Evolutionary conservation across 2,113 vertebrate genomes (phyloP).

Genomic region (Athene cunicularia): DNA sequence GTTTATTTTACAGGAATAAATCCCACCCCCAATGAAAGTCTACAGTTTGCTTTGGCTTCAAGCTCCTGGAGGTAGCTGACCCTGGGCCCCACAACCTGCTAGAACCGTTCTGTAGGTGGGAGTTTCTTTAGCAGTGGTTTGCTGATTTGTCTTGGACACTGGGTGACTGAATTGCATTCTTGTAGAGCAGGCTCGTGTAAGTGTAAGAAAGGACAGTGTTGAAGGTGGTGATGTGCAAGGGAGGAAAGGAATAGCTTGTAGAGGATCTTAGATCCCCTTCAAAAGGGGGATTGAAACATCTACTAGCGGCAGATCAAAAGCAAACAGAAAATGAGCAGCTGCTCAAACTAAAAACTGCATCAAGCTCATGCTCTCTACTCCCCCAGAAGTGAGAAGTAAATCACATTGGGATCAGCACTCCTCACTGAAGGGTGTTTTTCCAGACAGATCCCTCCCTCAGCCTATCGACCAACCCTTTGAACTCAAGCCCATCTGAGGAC

Average conservation of each 20-base stretch:
- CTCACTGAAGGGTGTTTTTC: neutral
- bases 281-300: constrained; percentile 1
- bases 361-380: neutral
- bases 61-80: neutral
- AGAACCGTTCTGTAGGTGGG: neutral
- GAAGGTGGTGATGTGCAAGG: neutral
- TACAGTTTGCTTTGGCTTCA: neutral
- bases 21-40: neutral
- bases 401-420: constrained; percentile 6
- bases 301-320: constrained; percentile 31
- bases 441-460: neutral
- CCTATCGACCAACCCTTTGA: neutral
- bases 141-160: neutral
- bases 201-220: neutral
- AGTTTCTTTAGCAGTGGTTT: neutral
- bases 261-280: neutral
- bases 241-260: neutral
- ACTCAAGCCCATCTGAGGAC: neutral
- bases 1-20: neutral
- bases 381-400: neutral
- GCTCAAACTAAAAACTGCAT: constrained; percentile 53
- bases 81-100: neutral
- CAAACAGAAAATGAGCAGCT: constrained; percentile 38
- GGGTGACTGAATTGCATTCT: fast-evolving
- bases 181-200: neutral